A percentile compares a stretch with the other conserved stretches of the same genome.
These are phyloP conservation scores for Ariolimax columbianus DNA, from an alignment of 2,888 invertebrate genomes.

Conservation along the genomic window DNA sequence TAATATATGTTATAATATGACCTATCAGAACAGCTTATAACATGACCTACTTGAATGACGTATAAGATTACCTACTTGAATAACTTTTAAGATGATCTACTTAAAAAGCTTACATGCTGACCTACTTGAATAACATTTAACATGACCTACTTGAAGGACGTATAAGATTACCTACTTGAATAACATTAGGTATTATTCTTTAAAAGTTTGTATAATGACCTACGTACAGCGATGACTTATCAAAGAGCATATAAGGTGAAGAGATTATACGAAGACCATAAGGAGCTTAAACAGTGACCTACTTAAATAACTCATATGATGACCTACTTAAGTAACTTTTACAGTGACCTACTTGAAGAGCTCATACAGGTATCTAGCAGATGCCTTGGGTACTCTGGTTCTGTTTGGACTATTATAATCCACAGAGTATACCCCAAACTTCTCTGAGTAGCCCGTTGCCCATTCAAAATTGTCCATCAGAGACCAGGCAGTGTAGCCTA, in stretches of 20 bases:
- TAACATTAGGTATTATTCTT: no score
- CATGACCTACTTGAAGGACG: no score
- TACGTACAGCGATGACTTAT: no score
- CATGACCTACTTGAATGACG: neutral
- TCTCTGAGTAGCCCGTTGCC: slow-evolving; percentile 85
- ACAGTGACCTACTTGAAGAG: slow-evolving; percentile 54
- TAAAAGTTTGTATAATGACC: no score
- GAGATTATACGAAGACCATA: neutral
- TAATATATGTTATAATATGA: neutral
- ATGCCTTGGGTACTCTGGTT: slow-evolving; percentile 84
- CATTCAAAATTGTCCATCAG: slow-evolving; percentile 92
- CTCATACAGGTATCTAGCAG: slow-evolving; percentile 76
- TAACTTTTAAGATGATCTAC: no score
- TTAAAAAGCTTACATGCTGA: no score
- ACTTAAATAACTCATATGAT: neutral
- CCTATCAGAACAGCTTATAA: neutral
- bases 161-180: no score
- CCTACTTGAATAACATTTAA: no score
- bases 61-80: no score
- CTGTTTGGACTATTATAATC: slow-evolving; percentile 85
- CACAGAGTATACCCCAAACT: slow-evolving; percentile 86
- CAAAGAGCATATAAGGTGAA: no score
- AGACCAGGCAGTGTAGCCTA: slow-evolving; percentile 88
- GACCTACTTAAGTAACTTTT: no score
- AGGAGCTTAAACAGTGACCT: neutral